phyloP scores from a whole-genome alignment of 2,888 invertebrate species.

The Drosophila nr. perissopoda region DNA sequence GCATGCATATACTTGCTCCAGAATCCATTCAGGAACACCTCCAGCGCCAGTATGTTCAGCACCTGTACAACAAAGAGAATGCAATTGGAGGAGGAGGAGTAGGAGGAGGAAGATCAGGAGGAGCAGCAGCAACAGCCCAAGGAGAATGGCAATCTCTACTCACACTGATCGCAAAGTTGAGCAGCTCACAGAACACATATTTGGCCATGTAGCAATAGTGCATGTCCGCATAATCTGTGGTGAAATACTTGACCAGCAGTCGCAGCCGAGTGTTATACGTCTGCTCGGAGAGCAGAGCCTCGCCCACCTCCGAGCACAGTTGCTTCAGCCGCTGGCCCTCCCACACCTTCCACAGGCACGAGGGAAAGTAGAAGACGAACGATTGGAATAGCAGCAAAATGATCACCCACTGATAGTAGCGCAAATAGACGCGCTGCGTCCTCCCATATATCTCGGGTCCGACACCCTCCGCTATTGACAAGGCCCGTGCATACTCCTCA shows the following conservation, averaged over 20 bases:
- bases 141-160: conserved; percentile 80
- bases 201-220: conserved; percentile 87
- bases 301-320: conserved; percentile 82
- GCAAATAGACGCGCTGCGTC: conserved; percentile 80
- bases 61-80: conserved; percentile 54
- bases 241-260: conserved; percentile 81
- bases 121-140: neutral
- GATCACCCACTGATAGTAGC: conserved; percentile 85
- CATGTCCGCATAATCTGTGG: conserved; percentile 79
- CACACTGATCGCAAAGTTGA: conserved; percentile 91
- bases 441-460: conserved; percentile 63
- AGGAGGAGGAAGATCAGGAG: neutral
- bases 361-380: conserved; percentile 82
- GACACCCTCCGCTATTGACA: conserved; percentile 76
- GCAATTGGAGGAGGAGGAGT: neutral
- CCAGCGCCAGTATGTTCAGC: conserved; percentile 79
- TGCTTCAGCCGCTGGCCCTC: conserved; percentile 85
- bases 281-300: conserved; percentile 77
- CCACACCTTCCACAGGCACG: conserved; percentile 84
- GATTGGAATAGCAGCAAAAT: conserved; percentile 81
- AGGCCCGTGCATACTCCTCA: conserved; percentile 61
- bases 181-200: conserved; percentile 90
- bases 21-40: conserved; percentile 82
- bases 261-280: conserved; percentile 73
- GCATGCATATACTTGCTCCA: conserved; percentile 82